phyloP scores from a whole-genome alignment of 2,888 invertebrate genomes.

The Poecilobothrus nobilitatus region DNA sequence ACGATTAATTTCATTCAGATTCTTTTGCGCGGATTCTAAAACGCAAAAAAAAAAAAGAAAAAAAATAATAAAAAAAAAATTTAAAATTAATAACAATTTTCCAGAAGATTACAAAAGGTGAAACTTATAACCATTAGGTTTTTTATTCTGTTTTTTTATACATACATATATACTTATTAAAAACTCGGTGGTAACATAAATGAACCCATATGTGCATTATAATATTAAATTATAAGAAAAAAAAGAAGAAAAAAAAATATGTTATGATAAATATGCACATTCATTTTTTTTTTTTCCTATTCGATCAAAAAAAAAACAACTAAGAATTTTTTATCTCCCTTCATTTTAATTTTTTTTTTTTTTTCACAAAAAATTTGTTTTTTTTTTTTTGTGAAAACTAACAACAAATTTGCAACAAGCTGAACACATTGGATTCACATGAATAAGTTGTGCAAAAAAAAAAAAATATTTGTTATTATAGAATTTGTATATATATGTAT shows the following conservation, averaged over 20 bases:
- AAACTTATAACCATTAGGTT: neutral
- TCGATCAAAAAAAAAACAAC: neutral
- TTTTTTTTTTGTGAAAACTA: neutral
- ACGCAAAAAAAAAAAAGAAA: neutral
- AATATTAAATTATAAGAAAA: neutral
- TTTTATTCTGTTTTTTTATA: neutral
- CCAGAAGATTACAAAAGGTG: neutral
- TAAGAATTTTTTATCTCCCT: neutral
- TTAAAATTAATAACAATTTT: neutral
- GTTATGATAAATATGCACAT: neutral
- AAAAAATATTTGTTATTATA: no score
- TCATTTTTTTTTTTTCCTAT: neutral
- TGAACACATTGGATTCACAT: neutral
- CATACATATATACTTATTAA: no score
- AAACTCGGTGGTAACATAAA: neutral
- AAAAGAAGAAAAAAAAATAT: neutral
- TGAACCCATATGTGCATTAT: constrained; percentile 4
- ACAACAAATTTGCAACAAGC: constrained; percentile 3
- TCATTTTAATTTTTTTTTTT: no score
- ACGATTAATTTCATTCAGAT: neutral
- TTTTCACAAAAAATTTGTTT: neutral
- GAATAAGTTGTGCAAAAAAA: neutral
- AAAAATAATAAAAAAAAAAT: neutral
- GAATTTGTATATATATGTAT: no score
- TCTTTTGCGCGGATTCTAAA: neutral